Base-by-base conservation (phyloP, 2,888 invertebrate genomes). In the Stenodera caucasica region DNA sequence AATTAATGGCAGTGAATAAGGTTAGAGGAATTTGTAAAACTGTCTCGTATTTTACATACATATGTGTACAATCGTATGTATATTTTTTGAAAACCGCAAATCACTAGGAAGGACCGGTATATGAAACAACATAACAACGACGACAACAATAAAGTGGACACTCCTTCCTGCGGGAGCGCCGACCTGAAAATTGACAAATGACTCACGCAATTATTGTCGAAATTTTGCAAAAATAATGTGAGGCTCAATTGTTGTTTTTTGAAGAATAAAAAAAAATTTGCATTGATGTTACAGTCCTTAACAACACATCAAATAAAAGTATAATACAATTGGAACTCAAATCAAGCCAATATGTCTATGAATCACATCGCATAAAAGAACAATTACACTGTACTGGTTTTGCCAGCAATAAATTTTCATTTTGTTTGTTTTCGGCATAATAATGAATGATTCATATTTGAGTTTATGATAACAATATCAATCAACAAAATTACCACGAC, bases 81-180 rank as follows among this genome's bases (percentile, higher is more conserved):
- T n/a, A n/a, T 26, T 26, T 26, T 40, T 18, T 18, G 37, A 2
- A 15, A 45, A 18, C 45, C 45, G 15, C 45, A 45, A 45, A 14
- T 21, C 37, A 15, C 8, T 37, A 37, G n/a, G 37, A 37, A 2
- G 7, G 15, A 21, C 40, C 40, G 40, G 40, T 40, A 40, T 12
- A 45, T 6, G 4, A 45, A 21, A 11, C 45, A 45, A 15, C 32
- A 32, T n/a, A 30, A 30, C 9, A 30, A 14, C 5, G 14, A 14
- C 35, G 15, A 45, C 40, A 45, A 45, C 58, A 56, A 57, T 32
- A 12, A 29, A 58, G 29, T 49, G 58, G 62, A 51, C 62, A 62
- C 62, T 58, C 62, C 62, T 55, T 60, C 63, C 59, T 63, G 59
- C 59, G 63, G 63, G 63, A 63, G 63, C 63, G 63, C 59, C 63